Percentiles rank a stretch among this genome's conserved stretches.
phyloP scores from a whole-genome alignment of 2,797 vertebrate species.

The Hafferia zeledoni region DNA sequence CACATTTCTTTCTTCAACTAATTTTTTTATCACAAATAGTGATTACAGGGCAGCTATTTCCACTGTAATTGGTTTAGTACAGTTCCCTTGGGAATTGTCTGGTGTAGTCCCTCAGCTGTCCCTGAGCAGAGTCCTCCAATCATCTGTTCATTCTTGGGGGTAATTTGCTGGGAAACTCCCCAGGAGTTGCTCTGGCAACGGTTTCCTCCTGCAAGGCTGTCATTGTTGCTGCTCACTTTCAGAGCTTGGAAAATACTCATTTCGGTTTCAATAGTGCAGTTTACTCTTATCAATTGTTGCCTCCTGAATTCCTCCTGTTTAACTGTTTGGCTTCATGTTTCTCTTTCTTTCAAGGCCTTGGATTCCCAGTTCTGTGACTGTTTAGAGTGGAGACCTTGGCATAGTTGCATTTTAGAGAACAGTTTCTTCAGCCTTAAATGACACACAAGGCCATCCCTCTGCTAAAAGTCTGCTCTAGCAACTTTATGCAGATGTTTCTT shows the following conservation, averaged over 20 bases:
- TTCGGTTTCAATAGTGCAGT: neutral
- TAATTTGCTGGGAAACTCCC: neutral
- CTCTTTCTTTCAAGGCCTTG: neutral
- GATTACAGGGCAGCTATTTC: neutral
- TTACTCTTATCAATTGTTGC: neutral
- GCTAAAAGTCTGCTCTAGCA: neutral
- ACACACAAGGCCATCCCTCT: neutral
- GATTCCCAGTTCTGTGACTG: neutral
- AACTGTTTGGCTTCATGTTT: neutral
- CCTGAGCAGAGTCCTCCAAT: neutral
- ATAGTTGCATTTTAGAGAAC: neutral
- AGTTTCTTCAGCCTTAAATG: neutral
- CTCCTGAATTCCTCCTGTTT: neutral
- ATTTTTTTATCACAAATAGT: neutral
- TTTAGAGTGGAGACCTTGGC: neutral
- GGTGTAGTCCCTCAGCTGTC: neutral
- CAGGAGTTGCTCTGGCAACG: neutral
- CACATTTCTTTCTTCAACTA: neutral
- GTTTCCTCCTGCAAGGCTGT: neutral
- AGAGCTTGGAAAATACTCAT: neutral
- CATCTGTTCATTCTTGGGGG: neutral
- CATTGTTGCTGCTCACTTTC: neutral
- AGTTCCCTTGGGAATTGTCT: neutral
- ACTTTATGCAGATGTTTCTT: neutral
- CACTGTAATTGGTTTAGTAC: conserved; percentile 2